Base-by-base conservation (phyloP, 2,113 vertebrate species). In the Varanus komodoensis region DNA sequence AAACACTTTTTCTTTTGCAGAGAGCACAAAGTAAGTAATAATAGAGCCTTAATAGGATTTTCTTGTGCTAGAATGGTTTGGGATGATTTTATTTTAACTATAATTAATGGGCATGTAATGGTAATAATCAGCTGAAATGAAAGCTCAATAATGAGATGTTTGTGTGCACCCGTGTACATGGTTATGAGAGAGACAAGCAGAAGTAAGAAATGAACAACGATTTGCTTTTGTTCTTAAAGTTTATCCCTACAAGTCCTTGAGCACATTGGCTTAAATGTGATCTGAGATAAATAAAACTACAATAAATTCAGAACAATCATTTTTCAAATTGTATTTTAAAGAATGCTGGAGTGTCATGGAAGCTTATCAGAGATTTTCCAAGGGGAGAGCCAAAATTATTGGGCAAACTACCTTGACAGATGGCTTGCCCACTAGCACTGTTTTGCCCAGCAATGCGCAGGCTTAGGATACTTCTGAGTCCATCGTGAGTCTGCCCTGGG, bases 21-120 rank as follows among this genome's bases (percentile, higher is more conserved):
- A 69, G 92, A 88, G 68, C 94, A 81, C 87, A 89, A 89, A 67
- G 84, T 52, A 88, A 86, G 6, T 34, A 93, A 93, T 95, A 93
- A 93, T 64, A 89, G 67, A 38, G 83, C 73, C 84, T 92, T 90
- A 95, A 93, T 91, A 92, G 27, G 87, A 77, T 2, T 94, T 92
- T 91, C 79, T 82, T 82, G 64, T 93, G 50, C 75, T 93, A 89
- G 87, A 94, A 71, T 94, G 85, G 57, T 94, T 95, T 89, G 86
- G 80, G 85, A 80, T 96, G 12, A 92, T 95, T 96, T 95, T 93
- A 90, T 95, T 96, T 96, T 96, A 95, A 93, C 27, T 93, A 57
- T 94, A 96, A 95, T 94, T 96, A 96, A 95, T 96, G 80, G 67
- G 81, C 90, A 91, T 90, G 29, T 90, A 96, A 96, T 85, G 50